A percentile compares a stretch with the other conserved stretches of the same genome.
Evolutionary conservation across 2,888 invertebrate species (phyloP).

Genomic region (Clunio marinus): DNA sequence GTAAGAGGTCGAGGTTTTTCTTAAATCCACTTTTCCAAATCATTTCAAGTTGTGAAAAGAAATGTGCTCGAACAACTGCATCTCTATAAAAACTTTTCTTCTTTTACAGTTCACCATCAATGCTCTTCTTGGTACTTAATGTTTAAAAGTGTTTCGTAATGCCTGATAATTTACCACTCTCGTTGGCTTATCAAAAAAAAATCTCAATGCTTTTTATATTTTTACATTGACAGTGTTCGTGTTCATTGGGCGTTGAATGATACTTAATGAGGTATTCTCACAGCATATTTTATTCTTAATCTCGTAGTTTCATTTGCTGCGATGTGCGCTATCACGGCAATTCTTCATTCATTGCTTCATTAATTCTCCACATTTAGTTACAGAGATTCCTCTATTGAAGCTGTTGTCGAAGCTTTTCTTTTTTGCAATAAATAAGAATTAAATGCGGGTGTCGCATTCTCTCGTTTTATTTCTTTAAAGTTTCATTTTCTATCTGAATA

Average conservation of each 20-base stretch:
- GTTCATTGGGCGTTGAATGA: neutral
- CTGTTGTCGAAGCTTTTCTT: neutral
- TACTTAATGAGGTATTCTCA: conserved; percentile 21
- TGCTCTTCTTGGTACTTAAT: neutral
- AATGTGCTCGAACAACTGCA: no score
- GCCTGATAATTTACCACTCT: neutral
- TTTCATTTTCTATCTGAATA: no score
- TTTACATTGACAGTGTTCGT: neutral
- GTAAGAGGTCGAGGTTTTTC: no score
- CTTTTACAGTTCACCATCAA: neutral
- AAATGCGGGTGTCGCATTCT: conserved; percentile 15
- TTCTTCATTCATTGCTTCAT: conserved; percentile 16
- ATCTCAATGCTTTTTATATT: neutral
- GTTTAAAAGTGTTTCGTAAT: neutral
- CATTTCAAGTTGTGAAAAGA: no score
- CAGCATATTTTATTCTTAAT: conserved; percentile 19
- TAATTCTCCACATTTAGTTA: neutral
- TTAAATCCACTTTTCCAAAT: neutral
- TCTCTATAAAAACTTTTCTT: neutral
- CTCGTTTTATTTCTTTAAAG: conserved; percentile 4
- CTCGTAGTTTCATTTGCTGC: neutral
- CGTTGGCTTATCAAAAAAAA: neutral
- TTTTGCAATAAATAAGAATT: conserved; percentile 14
- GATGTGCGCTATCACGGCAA: conserved; percentile 11
- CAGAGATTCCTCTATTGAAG: neutral